Percentiles rank a stretch among this genome's conserved stretches.
These are phyloP conservation scores for Phlogophora meticulosa DNA, from an alignment of 2,888 invertebrate genomes.

Conservation along the genomic window DNA sequence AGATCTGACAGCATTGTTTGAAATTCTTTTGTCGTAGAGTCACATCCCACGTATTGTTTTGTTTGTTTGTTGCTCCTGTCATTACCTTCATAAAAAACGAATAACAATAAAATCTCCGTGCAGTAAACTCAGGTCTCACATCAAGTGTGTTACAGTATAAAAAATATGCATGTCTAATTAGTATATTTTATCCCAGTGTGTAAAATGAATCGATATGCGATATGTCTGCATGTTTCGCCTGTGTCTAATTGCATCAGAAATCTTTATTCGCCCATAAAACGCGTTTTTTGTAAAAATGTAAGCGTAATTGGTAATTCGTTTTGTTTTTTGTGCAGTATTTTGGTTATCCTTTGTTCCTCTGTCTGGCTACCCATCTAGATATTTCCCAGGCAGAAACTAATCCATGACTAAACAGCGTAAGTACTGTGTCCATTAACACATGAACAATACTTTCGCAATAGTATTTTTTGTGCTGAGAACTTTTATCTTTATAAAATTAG, in stretches of 20 bases:
- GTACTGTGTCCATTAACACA: constrained; percentile 59
- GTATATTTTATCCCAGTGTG: constrained; percentile 71
- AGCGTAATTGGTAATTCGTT: constrained; percentile 78
- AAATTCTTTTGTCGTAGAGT: background rate
- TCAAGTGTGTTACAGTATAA: constrained; percentile 63
- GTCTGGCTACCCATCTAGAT: constrained; percentile 74
- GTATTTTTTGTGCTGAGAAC: constrained; percentile 25
- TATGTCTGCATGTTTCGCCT: constrained; percentile 73
- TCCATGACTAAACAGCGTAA: constrained; percentile 55
- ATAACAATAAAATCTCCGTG: constrained; percentile 61
- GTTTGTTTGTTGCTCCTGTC: constrained; percentile 56
- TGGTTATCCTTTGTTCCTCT: constrained; percentile 62
- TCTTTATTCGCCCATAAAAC: constrained; percentile 74
- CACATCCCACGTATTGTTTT: constrained; percentile 27
- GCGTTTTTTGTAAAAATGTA: constrained; percentile 70
- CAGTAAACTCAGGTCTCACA: constrained; percentile 61
- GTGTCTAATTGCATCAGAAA: constrained; percentile 79
- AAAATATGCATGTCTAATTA: constrained; percentile 78
- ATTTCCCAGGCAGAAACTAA: constrained; percentile 68
- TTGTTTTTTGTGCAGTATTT: constrained; percentile 69
- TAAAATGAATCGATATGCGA: constrained; percentile 73
- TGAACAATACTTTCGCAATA: constrained; percentile 30
- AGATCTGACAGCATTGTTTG: background rate
- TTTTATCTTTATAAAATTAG: constrained; percentile 64
- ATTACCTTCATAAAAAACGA: constrained; percentile 60